Evolutionary conservation across 1,140 invertebrate genomes (phyloP), one percentile per base, ranked within the genome.

Genomic region (Parapsyche elsis): DNA sequence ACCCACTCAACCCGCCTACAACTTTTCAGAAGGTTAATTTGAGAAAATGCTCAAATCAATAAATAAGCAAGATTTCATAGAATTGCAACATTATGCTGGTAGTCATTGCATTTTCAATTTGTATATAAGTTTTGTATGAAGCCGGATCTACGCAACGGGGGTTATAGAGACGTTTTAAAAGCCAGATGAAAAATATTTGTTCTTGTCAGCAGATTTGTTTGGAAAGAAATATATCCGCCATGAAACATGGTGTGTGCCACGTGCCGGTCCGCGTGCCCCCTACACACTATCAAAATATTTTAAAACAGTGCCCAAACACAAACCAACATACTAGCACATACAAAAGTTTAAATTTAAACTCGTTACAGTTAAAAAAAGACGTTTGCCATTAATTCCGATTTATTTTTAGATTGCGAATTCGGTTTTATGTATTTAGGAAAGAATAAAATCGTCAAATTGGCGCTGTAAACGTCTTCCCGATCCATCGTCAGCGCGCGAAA

Each of bases 101-200:
- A 2, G 10, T 5, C 1, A 53, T 53, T 4, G 49, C 12, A 53
- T 53, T 53, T 53, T 53, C 49, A 1, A 53, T 24, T 67, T 26
- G 24, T 26, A 67, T n/a, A n/a, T n/a, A 67, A 30, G 0, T 24
- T 67, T 30, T 67, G 9, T 5, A 53, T 53, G 49, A 53, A 67
- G 24, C 64, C 64, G 23, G 23, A 23, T 67, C 21, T 67, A 26
- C 64, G 24, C 21, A 26, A 21, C 64, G 64, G 64, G 9, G 64
- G 64, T 67, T 61, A 61, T 21, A 21, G 9, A 61, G 9, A 21
- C 57, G 57, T 61, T 61, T 67, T 67, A 67, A 67, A 67, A 67
- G 64, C 64, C 64, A 67, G 64, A 67, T 67, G 64, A 67, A 67
- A 67, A 67, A 67, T 67, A 67, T 67, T 67, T 67, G 64, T 67